Conservation (phyloP, 2,113 vertebrate genomes). For the Phaethon lepturus region DNA sequence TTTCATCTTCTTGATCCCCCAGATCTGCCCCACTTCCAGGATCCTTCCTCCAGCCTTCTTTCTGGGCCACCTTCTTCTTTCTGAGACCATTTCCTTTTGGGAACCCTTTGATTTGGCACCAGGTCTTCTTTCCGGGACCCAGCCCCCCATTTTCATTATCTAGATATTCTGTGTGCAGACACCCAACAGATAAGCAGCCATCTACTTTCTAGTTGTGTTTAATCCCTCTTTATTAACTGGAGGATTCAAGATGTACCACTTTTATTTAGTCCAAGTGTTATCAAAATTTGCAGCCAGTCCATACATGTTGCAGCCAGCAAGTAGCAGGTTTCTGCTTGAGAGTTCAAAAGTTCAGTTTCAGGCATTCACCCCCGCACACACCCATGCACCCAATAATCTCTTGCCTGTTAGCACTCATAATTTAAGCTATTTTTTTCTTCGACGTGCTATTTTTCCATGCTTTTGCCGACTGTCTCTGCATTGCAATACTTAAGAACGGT, state of each 20-base stretch:
- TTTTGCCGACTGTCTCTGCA: not conserved
- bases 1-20: not conserved
- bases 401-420: not conserved
- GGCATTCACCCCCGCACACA: not conserved
- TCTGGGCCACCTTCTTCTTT: not conserved
- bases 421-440: not conserved
- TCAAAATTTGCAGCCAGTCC: not conserved
- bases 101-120: not conserved
- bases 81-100: not conserved
- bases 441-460: not conserved
- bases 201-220: not conserved
- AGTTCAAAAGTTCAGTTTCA: constrained; percentile 12
- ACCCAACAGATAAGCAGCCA: not conserved
- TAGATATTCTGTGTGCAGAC: not conserved
- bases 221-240: not conserved
- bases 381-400: not conserved
- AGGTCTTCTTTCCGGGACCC: not conserved
- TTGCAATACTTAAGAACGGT: not conserved
- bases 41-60: not conserved
- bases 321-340: not conserved
- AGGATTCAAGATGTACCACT: not conserved
- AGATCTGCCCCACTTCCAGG: not conserved
- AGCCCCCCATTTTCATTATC: not conserved
- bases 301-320: not conserved
- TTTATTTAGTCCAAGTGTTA: not conserved